Conservation (phyloP, 2,888 invertebrate genomes). For the Agapetus fuscipes region DNA sequence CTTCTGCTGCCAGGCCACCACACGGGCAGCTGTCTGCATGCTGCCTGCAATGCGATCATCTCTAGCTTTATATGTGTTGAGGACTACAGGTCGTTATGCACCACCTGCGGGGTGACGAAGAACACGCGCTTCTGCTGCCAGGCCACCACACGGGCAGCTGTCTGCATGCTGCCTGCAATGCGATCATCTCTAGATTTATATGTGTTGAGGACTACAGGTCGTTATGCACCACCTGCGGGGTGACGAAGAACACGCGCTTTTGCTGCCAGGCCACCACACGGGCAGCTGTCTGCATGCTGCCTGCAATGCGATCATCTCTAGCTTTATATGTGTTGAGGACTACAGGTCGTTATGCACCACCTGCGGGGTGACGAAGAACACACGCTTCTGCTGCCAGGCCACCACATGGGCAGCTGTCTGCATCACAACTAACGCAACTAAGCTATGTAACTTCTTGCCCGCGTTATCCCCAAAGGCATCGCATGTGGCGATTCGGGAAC, state of each 20-base stretch:
- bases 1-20: conserved; percentile 68
- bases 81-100: conserved; percentile 75
- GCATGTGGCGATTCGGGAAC: too few species aligned
- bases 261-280: conserved; percentile 65
- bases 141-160: conserved; percentile 52
- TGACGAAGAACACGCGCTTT: conserved; percentile 88
- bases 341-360: conserved; percentile 78
- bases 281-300: conserved; percentile 51
- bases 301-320: too few species aligned
- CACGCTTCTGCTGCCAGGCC: conserved; percentile 74
- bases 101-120: conserved; percentile 90
- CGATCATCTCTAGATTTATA: too few species aligned
- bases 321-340: too few species aligned
- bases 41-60: conserved; percentile 49
- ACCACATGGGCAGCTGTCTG: conserved; percentile 53
- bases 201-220: conserved; percentile 72
- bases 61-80: too few species aligned
- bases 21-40: conserved; percentile 53
- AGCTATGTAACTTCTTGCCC: too few species aligned
- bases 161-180: conserved; percentile 50
- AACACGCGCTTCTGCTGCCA: conserved; percentile 85
- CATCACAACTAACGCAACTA: too few species aligned
- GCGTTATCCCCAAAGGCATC: too few species aligned
- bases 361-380: conserved; percentile 93
- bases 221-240: conserved; percentile 86